Base-by-base conservation (phyloP, 2,888 invertebrate genomes). In the Spodoptera exigua region DNA sequence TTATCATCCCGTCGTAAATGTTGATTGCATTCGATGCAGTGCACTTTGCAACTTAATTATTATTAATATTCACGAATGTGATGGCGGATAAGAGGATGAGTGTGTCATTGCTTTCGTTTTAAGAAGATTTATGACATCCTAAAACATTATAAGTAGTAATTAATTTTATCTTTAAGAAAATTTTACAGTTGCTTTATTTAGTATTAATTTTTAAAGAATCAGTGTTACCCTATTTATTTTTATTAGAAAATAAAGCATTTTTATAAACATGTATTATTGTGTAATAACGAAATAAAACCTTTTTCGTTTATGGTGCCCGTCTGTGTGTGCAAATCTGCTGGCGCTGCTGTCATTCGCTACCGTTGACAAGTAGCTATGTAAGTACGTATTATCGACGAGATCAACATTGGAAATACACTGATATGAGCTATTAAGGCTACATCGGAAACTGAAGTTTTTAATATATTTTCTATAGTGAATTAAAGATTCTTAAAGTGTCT, bases 381-480 rank as follows among this genome's bases (percentile, higher is more conserved):
- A n/a, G 27, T 27, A 1, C 0, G 27, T 65, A 64, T 68, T 73
- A 69, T 62, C 66, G 55, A 57, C 47, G 57, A 52, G 36, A 58
- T 36, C 53, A 53, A 27, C 27, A 55, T 59, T 49, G 74, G 69
- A 69, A 62, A 52, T 61, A 49, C 36, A 54, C 35, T 52, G 58
- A 76, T n/a, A n/a, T n/a, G n/a, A n/a, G 61, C 56, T 73, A 74
- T 74, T 70, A 76, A 73, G 66, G 73, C 51, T 59, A 61, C 64
- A 62, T 54, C 39, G 18, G 16, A 44, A 21, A 32, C 21, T 53
- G 39, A 17, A 11, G 32, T 41, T 48, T 68, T 60, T 21, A 44
- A 57, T 57, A 17, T 39, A 17, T 4, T 3, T 34, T n/a, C 13
- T 39, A 36, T 32, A 35, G 39, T 39, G 2, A 12, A 18, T 37